These are phyloP conservation scores for Andrena marginata DNA, from an alignment of 2,888 invertebrate species.

Conservation along the genomic window DNA sequence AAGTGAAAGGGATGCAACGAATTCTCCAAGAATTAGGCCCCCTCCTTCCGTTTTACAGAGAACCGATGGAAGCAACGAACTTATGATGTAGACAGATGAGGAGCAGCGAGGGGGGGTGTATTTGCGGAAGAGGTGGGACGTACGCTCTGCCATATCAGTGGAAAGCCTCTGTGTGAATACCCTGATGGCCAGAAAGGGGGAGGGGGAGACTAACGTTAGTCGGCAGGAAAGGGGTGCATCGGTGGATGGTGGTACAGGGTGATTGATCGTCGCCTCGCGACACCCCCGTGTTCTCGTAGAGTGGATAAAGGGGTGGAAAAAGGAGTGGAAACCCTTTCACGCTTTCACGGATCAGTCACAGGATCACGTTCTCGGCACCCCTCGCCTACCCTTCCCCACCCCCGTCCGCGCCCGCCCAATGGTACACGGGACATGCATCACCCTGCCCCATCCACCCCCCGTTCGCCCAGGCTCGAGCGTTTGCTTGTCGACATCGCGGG, in stretches of 20 bases:
- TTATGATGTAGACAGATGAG: conserved; percentile 54
- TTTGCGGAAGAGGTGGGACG: conserved; percentile 56
- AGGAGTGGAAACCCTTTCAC: conserved; percentile 80
- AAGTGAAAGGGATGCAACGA: no score
- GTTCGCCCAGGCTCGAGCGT: conserved; percentile 30
- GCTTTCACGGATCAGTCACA: conserved; percentile 81
- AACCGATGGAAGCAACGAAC: conserved; percentile 35
- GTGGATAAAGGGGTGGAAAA: conserved; percentile 80
- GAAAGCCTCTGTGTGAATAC: conserved; percentile 75
- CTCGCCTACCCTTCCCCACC: conserved; percentile 35
- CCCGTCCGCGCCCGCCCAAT: background rate
- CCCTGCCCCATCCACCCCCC: conserved; percentile 56
- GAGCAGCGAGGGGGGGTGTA: conserved; percentile 30
- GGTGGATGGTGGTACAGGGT: conserved; percentile 74
- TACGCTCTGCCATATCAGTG: conserved; percentile 71
- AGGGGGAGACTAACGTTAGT: conserved; percentile 45
- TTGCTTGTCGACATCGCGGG: conserved; percentile 55
- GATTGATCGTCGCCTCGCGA: conserved; percentile 82
- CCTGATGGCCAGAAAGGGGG: conserved; percentile 26
- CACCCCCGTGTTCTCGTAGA: conserved; percentile 78
- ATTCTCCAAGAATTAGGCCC: no score
- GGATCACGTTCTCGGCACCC: conserved; percentile 78
- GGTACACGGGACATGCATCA: conserved; percentile 73
- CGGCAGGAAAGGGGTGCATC: conserved; percentile 63
- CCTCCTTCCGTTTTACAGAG: background rate